These are phyloP conservation scores for human (Homo sapiens) DNA, from an alignment of 2,113 vertebrate species.

Conservation along the genomic window GRCh38 chr14:61027001-61027500, in stretches of 20 bases:
- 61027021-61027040: not conserved
- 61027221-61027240: constrained; percentile 45
- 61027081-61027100: not conserved
- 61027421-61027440: constrained; percentile 64
- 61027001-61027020: not conserved
- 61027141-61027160: constrained; percentile 43
- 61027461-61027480: constrained; percentile 48
- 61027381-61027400: not conserved
- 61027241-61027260: constrained; percentile 48
- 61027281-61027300: constrained; percentile 34
- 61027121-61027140: constrained; percentile 45
- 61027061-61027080: constrained; percentile 41
- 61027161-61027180: constrained; percentile 26
- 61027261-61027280: constrained; percentile 50
- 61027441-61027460: constrained; percentile 57
- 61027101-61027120: constrained; percentile 50
- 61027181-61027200: constrained; percentile 60
- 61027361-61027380: constrained; percentile 40
- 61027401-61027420: not conserved
- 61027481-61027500: constrained; percentile 63
- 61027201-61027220: constrained; percentile 25
- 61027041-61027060: not conserved
- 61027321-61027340: not conserved
- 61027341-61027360: not conserved
- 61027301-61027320: not conserved